Conservation (phyloP, 2,888 invertebrate species). For the Cremastobaeus sp. region DNA sequence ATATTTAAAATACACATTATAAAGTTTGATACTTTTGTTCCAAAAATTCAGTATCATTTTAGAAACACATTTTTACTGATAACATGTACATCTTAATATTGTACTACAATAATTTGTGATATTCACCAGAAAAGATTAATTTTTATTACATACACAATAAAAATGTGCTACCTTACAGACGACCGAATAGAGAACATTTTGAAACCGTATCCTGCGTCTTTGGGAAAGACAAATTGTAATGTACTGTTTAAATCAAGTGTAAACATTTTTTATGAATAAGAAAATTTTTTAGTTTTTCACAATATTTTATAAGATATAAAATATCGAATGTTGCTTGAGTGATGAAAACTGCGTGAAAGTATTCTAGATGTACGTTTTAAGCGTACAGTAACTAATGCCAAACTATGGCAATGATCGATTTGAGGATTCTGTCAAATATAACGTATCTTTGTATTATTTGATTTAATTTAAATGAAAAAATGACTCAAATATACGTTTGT, state of each 20-base stretch:
- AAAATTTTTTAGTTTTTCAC: constrained; percentile 37
- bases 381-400: constrained; percentile 20
- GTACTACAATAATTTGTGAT: no score
- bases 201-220: constrained; percentile 8
- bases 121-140: no score
- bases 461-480: constrained; percentile 32
- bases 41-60: no score
- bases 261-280: constrained; percentile 9
- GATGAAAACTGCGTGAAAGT: constrained; percentile 16
- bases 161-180: no score
- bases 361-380: constrained; percentile 10
- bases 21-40: background rate
- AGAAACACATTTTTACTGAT: no score
- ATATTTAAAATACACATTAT: no score
- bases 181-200: background rate
- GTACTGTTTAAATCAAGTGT: constrained; percentile 5
- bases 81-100: no score
- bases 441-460: constrained; percentile 29
- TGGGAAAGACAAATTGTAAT: constrained; percentile 19
- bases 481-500: background rate
- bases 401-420: constrained; percentile 29
- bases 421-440: constrained; percentile 27
- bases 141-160: no score
- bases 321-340: constrained; percentile 4
- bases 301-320: constrained; percentile 36